Evolutionary conservation across 1,140 invertebrate species (phyloP).

Genomic region (Bemisia tabaci): DNA sequence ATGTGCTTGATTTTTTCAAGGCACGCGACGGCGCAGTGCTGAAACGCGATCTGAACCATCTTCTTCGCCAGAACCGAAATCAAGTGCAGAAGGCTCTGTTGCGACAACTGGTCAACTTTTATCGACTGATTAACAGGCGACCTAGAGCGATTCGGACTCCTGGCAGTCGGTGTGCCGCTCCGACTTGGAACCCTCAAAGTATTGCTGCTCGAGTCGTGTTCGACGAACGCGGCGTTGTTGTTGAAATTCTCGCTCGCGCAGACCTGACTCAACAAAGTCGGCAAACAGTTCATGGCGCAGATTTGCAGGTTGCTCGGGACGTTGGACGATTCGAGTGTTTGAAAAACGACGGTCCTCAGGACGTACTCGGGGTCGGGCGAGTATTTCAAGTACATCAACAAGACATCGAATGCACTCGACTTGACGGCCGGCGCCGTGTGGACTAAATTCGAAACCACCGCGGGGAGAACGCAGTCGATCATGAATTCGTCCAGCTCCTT

Average conservation of each 20-base stretch:
- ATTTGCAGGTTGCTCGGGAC: slow-evolving; percentile 18
- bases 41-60: slow-evolving; percentile 46
- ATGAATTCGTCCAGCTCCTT: slow-evolving; percentile 44
- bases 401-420: slow-evolving; percentile 53
- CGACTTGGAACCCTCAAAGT: background rate
- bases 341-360: slow-evolving; percentile 43
- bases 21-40: slow-evolving; percentile 50
- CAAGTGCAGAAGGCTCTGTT: slow-evolving; percentile 23
- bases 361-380: slow-evolving; percentile 40
- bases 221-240: slow-evolving; percentile 22
- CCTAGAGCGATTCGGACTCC: background rate
- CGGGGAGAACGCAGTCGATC: slow-evolving; percentile 39
- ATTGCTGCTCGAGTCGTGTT: background rate
- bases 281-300: slow-evolving; percentile 28
- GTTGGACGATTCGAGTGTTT: slow-evolving; percentile 38
- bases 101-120: slow-evolving; percentile 16
- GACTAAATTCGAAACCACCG: slow-evolving; percentile 55
- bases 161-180: background rate
- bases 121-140: background rate
- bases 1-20: slow-evolving; percentile 47
- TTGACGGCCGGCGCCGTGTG: slow-evolving; percentile 58
- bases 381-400: slow-evolving; percentile 48
- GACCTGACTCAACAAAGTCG: slow-evolving; percentile 26
- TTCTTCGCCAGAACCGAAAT: slow-evolving; percentile 46
- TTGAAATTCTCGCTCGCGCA: background rate